Evolutionary conservation across 2,888 invertebrate species (phyloP).

Genomic region (Cheilosia urbana): DNA sequence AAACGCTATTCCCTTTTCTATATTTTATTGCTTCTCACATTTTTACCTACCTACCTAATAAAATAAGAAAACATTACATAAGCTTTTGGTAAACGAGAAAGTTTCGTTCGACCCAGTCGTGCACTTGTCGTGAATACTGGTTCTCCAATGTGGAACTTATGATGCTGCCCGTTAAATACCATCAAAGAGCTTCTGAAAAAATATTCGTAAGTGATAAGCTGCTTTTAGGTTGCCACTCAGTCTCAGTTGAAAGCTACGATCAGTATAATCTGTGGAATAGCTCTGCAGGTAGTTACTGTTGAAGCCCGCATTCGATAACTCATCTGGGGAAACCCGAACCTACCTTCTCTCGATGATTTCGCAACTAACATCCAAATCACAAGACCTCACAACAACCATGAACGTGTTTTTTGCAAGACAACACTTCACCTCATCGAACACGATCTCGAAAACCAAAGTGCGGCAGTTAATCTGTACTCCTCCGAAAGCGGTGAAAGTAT

Average conservation of each 20-base stretch:
- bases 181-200: too few relatives aligned
- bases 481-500: slow-evolving; percentile 41
- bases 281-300: not conserved
- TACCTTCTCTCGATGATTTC: slow-evolving; percentile 26
- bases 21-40: too few relatives aligned
- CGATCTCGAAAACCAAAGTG: slow-evolving; percentile 10
- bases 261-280: not conserved
- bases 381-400: not conserved
- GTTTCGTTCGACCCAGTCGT: too few relatives aligned
- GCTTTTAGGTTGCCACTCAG: too few relatives aligned
- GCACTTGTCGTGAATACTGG: too few relatives aligned
- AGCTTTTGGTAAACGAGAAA: too few relatives aligned
- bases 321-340: slow-evolving; percentile 3
- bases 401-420: slow-evolving; percentile 3
- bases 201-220: too few relatives aligned
- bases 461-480: slow-evolving; percentile 30
- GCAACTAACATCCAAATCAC: slow-evolving; percentile 16
- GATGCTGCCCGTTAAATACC: too few relatives aligned
- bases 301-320: not conserved
- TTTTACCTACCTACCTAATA: too few relatives aligned
- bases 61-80: too few relatives aligned
- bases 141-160: too few relatives aligned
- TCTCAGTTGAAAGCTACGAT: not conserved
- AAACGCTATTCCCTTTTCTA: too few relatives aligned
- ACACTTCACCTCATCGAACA: slow-evolving; percentile 5